Percentiles rank a stretch among this genome's conserved stretches.
Conservation (phyloP, 1,140 invertebrate species). For the Sycophaga agraensis region DNA sequence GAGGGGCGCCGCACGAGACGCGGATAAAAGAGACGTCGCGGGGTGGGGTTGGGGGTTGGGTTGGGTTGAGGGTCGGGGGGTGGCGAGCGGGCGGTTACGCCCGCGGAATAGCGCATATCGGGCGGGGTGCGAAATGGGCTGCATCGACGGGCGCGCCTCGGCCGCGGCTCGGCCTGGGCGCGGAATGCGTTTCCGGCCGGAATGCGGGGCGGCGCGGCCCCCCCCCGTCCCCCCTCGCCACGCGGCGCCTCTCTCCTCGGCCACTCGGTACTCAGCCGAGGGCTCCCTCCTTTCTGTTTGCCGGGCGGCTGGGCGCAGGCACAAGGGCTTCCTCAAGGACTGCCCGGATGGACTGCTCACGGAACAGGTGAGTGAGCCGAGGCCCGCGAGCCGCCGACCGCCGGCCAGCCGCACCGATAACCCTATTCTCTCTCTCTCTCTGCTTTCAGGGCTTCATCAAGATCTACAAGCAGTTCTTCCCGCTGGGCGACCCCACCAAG, state of each 20-base stretch:
- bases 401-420: background rate
- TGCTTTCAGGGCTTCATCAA: conserved; percentile 91
- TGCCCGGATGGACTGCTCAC: conserved; percentile 89
- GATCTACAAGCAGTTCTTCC: conserved; percentile 99
- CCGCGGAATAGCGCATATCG: no score
- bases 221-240: background rate
- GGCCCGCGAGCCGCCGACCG: background rate
- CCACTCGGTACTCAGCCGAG: background rate
- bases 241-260: background rate
- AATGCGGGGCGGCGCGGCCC: background rate
- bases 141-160: background rate
- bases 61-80: no score
- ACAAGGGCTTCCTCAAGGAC: conserved; percentile 93
- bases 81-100: no score
- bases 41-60: no score
- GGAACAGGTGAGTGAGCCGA: conserved; percentile 71
- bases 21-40: no score
- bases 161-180: background rate
- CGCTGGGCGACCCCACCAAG: conserved; percentile 96
- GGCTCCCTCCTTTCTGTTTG: background rate
- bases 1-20: no score
- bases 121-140: no score
- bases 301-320: conserved; percentile 61
- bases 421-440: background rate
- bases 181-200: no score